Base-by-base conservation (phyloP, 2,888 invertebrate species). In the Hyalella azteca region DNA sequence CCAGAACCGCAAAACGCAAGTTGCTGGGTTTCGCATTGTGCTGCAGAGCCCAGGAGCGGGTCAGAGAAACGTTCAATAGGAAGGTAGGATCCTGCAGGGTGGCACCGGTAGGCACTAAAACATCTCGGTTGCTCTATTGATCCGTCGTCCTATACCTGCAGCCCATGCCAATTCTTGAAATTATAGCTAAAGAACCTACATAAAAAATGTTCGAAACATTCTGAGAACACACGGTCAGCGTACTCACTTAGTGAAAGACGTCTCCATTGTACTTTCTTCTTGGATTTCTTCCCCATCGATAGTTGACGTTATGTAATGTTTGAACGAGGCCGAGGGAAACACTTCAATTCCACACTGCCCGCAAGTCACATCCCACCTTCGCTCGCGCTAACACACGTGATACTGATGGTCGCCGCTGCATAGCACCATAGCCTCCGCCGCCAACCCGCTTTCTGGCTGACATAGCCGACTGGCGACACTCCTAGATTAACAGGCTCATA, bases 221-320 rank as follows among this genome's bases (percentile, higher is more conserved):
- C 13, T 11, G 4, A 66, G 19, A 66, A 36, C 7, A 29, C 29
- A 45, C 19, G 11, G n/a, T 75, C 41, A 19, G 36, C 7, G 77
- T 83, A 83, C 83, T 83, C 79, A 83, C 83, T 83, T 81, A 83
- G 50, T 45, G 83, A 81, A 80, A 83, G 81, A 66, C 78, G 78
- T 77, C 80, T 79, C 83, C 83, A 83, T 81, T 83, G 83, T 75
- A 83, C 83, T 75, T 83, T 83, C 81, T 83, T 83, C 83, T 83
- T 83, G 78, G 73, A 83, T 81, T 83, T 83, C 81, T 83, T 83
- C 83, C 83, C 84, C 87, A 87, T 78, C 88, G 88, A 85, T 87
- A 78, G 73, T 66, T 80, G 66, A 66, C 66, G 66, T 66, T 66
- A 66, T 19, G 32, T 66, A 36, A 66, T 66, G 66, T 66, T 66